Base-by-base conservation (phyloP, 2,113 vertebrate species). In the Indri indri region DNA sequence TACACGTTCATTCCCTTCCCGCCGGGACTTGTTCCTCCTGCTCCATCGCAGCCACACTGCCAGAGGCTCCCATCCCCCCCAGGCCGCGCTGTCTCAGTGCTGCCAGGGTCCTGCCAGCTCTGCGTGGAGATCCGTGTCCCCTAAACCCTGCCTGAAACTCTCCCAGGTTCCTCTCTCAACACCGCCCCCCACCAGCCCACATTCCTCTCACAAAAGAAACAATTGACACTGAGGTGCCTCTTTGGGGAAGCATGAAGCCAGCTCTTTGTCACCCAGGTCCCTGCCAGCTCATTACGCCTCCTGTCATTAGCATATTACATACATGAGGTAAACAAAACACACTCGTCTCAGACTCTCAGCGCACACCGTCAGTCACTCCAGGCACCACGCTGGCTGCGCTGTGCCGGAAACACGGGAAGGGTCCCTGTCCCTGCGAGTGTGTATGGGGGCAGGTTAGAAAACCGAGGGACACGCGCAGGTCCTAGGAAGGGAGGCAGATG, bases 251-350 rank as follows among this genome's bases (percentile, higher is more conserved):
- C 93, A 96, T 61, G 91, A 86, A 97, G 96, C 42, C 83, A 86
- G 93, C 91, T 97, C 94, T 93, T 92, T 95, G 96, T 91, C 93
- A 97, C 95, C 77, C 93, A 85, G 91, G 94, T 94, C 85, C 88
- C 95, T 92, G 92, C 84, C 80, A 87, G 89, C 95, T 96, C 97
- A 74, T 98, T 91, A 91, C 12, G 50, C 79, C 95, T 93, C 93
- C 61, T 86, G 73, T 96, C 89, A 94, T 98, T 97, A 97, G 87
- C 96, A 97, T 95, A 97, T 97, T 93, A 97, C 90, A 57, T 93
- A 80, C 94, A 59, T 0, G 1, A 97, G 95, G 97, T 95, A 97
- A 96, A 98, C 96, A 97, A 93, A 93, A 97, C 81, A 86, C 59
- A 80, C 84, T 94, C 2, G 34, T 65, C 88, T 42, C 45, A 80